Base-by-base conservation (phyloP, 92 coral and sea anemone genomes). In the Heteractis magnifica region DNA sequence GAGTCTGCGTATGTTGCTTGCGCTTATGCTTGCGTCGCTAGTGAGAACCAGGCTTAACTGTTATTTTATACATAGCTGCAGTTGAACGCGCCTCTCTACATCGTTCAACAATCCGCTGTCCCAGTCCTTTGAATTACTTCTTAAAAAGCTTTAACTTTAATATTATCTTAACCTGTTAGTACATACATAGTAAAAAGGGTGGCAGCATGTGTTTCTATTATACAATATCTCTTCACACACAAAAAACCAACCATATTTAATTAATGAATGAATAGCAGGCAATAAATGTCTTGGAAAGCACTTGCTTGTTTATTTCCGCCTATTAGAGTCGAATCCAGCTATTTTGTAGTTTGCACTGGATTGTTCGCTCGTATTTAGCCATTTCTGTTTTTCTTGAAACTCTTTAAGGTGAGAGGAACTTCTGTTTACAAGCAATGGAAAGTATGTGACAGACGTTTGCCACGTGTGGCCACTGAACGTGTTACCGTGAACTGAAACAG, bases 131-230 rank as follows among this genome's bases (percentile, higher is more conserved):
- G 44, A 34, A 34, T 34, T 34, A 34, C 44, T 34, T 26, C 34
- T 26, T 34, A 34, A 34, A 34, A 34, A 34, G 44, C 44, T 34
- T 34, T 34, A 34, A 34, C 44, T 2, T 34, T 34, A 34, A 34
- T 34, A 34, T 34, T 0, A 53, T 53, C 58, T 53, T 53, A 53
- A 20, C 23, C 71, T 64, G 71, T 64, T 64, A 0, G 71, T 64
- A 64, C 71, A 15, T 18, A 23, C 62, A 64, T 65, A 60, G 77
- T 16, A 18, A 80, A 56, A 9, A 16, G 83, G 76, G 65, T 56
- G 83, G 56, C 3, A 65, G 76, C 83, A 80, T 18, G 83, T 80
- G 76, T 56, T 65, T 21, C 41, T 80, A 80, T 80, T 80, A 13
- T 65, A 80, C 9, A 23, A 10, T 34, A 64, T 15, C 71, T 5